These are phyloP conservation scores for Dolichopus griseipennis DNA, from an alignment of 2,888 invertebrate species.

Conservation along the genomic window DNA sequence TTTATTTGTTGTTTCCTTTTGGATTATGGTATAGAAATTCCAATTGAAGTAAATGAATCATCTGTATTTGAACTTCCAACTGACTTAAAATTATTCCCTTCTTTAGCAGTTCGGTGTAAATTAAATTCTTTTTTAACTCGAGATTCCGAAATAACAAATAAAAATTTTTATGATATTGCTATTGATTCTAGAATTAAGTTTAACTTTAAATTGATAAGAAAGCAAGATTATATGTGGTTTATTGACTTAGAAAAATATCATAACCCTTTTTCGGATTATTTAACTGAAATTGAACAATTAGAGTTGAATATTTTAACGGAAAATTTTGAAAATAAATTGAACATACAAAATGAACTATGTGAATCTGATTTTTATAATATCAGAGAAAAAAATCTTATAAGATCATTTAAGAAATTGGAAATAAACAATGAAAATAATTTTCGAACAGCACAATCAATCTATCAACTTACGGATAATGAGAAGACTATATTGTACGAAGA, in stretches of 20 bases:
- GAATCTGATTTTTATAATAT: too few relatives aligned
- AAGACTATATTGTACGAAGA: slow-evolving; percentile 29
- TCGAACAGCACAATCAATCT: background rate
- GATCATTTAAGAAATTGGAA: too few relatives aligned
- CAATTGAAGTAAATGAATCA: background rate
- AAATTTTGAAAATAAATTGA: too few relatives aligned
- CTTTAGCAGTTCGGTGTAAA: background rate
- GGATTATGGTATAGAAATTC: background rate
- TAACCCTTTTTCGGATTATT: background rate
- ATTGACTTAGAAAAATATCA: background rate
- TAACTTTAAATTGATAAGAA: background rate
- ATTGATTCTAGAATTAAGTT: background rate
- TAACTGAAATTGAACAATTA: background rate
- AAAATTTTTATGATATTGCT: background rate
- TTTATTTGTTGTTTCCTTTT: background rate
- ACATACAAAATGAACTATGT: too few relatives aligned
- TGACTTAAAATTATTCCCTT: background rate
- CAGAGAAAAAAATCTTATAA: too few relatives aligned
- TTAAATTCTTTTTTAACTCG: background rate
- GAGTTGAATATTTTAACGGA: background rate
- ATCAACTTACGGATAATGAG: slow-evolving; percentile 19
- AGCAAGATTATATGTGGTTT: background rate
- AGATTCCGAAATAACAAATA: background rate
- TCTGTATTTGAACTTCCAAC: background rate
- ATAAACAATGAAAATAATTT: too few relatives aligned